phyloP scores from a whole-genome alignment of 2,888 invertebrate genomes.

The Ophion obscuratus region DNA sequence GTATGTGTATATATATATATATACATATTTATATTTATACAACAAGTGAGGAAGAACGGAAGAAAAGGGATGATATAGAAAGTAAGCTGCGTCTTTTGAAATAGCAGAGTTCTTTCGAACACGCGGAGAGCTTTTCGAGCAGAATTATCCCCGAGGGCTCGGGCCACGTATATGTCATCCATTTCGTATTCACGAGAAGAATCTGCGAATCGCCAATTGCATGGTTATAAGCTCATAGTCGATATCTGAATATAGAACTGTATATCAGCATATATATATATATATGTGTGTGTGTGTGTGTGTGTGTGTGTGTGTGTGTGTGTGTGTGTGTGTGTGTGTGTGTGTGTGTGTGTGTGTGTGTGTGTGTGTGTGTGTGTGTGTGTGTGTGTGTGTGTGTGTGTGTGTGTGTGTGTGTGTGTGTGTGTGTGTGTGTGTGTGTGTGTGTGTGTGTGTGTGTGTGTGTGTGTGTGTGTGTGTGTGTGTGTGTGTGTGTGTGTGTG shows the following conservation, averaged over 20 bases:
- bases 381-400: no score
- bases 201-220: constrained; percentile 41
- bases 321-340: no score
- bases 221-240: constrained; percentile 47
- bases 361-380: no score
- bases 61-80: constrained; percentile 6
- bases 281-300: no score
- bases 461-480: no score
- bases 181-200: constrained; percentile 50
- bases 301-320: no score
- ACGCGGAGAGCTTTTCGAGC: constrained; percentile 25
- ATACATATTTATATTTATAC: background rate
- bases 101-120: background rate
- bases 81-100: constrained; percentile 15
- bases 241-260: constrained; percentile 42
- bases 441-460: no score
- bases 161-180: constrained; percentile 25
- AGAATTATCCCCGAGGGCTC: constrained; percentile 37
- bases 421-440: no score
- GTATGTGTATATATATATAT: no score
- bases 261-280: constrained; percentile 3
- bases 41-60: background rate
- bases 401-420: no score
- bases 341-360: no score
- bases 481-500: no score